Conservation (phyloP, 2,797 vertebrate species). For the Vipera latastei region DNA sequence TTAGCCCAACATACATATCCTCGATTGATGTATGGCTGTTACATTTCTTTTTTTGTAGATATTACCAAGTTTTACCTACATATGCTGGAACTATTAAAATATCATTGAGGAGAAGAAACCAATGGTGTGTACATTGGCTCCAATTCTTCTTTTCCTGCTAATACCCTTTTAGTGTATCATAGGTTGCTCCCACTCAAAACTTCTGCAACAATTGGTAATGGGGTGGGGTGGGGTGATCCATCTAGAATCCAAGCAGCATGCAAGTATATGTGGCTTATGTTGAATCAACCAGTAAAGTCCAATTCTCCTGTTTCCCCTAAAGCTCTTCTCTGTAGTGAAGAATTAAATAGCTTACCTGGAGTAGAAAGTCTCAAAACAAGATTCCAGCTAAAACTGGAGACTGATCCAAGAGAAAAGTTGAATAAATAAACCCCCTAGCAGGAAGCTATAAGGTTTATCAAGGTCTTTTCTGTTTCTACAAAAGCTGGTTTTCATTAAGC, state of each 20-base stretch:
- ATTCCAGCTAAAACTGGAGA: background rate
- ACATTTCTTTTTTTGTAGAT: background rate
- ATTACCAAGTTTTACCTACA: background rate
- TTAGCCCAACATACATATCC: background rate
- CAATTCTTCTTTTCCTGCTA: background rate
- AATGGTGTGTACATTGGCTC: too few relatives aligned
- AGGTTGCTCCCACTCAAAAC: background rate
- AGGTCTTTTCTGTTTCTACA: constrained; percentile 43
- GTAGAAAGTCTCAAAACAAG: constrained; percentile 30
- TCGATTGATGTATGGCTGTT: background rate
- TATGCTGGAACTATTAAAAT: background rate
- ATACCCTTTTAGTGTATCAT: background rate
- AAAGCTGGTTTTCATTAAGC: constrained; percentile 49
- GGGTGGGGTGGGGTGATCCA: background rate
- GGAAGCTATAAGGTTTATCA: constrained; percentile 52
- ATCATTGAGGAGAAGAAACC: background rate
- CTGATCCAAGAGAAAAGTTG: constrained; percentile 32
- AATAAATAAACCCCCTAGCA: constrained; percentile 26
- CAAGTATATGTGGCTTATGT: constrained; percentile 10
- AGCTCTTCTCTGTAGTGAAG: background rate
- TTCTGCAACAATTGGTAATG: background rate
- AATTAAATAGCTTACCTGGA: constrained; percentile 23
- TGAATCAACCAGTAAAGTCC: constrained; percentile 18
- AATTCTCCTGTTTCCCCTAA: constrained; percentile 1
- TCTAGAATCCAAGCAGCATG: background rate